Evolutionary conservation across 2,113 vertebrate genomes (phyloP), one percentile per base, ranked within the genome.

Genomic region (Aegotheles bennettii): DNA sequence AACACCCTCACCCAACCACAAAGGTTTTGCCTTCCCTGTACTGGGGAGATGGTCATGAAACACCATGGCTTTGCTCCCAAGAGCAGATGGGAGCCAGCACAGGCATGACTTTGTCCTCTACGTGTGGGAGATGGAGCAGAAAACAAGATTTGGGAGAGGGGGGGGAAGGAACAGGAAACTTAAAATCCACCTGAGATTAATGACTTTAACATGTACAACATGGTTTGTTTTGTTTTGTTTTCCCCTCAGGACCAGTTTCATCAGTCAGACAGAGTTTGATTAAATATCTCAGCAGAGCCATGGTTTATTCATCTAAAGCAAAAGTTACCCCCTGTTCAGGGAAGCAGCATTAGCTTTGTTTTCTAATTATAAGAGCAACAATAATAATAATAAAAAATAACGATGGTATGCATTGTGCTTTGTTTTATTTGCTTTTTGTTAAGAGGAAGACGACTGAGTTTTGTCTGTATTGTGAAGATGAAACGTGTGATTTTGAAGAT

Each of bases 151-250:
- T 70, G 83, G 40, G 45, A 84, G 65, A 75, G n/a, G 13, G 48
- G 19, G 47, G 47, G 28, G 45, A 90, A 63, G 64, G 79, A 95
- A 42, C 90, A 94, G 85, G 83, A 95, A 95, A 93, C 95, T 87
- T 68, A 36, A 95, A 94, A 92, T 81, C 83, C 93, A 96, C 94
- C 85, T 93, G 95, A 95, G 85, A 96, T 93, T 87, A 93, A 93
- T 84, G 83, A 96, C 43, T 95, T 96, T 90, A 96, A 81, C 86
- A 89, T 92, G 90, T 90, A 79, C 75, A 67, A 75, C 43, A 68
- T 92, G 88, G 63, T 96, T 79, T 93, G 88, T 54, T 92, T 86
- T 68, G 51, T 10, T 94, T 90, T 92, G 89, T 87, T 95, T 93
- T 84, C 70, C 92, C 87, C 92, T 92, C 24, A 19, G 85, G 93